Evolutionary conservation across 2,113 vertebrate species (phyloP).

Genomic region (Zosterops pallidus): DNA sequence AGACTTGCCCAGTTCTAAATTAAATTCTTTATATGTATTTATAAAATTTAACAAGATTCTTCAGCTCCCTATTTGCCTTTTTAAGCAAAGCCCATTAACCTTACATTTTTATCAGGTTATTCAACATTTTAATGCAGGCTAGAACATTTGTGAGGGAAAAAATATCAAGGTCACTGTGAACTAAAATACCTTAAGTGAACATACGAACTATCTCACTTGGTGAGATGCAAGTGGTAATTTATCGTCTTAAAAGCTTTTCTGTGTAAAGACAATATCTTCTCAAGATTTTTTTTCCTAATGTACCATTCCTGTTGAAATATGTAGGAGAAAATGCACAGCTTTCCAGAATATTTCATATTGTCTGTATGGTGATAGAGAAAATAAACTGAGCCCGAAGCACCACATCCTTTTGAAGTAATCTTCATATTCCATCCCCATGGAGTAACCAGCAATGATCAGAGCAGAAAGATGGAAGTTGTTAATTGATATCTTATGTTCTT

Average conservation of each 20-base stretch:
- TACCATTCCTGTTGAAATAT: background rate
- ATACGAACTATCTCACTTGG: background rate
- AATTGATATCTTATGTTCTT: background rate
- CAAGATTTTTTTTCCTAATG: background rate
- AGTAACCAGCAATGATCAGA: background rate
- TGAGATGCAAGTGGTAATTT: background rate
- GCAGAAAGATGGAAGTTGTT: background rate
- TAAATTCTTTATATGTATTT: constrained; percentile 19
- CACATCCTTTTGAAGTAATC: background rate
- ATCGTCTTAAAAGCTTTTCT: constrained; percentile 16
- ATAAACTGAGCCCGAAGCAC: background rate
- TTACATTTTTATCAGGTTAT: background rate
- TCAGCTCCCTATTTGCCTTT: background rate
- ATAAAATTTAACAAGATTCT: constrained; percentile 1
- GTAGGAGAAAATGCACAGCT: background rate
- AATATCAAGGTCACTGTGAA: background rate
- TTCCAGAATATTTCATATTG: background rate
- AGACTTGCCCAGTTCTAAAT: background rate
- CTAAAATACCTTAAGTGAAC: background rate
- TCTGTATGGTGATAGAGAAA: background rate
- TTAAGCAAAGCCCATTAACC: constrained; percentile 11
- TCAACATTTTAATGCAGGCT: constrained; percentile 12
- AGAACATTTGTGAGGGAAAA: background rate
- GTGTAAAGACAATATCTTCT: background rate
- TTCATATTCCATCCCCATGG: background rate